Evolutionary conservation across 2,888 invertebrate species (phyloP).

Genomic region (Drosophila anomalipes): DNA sequence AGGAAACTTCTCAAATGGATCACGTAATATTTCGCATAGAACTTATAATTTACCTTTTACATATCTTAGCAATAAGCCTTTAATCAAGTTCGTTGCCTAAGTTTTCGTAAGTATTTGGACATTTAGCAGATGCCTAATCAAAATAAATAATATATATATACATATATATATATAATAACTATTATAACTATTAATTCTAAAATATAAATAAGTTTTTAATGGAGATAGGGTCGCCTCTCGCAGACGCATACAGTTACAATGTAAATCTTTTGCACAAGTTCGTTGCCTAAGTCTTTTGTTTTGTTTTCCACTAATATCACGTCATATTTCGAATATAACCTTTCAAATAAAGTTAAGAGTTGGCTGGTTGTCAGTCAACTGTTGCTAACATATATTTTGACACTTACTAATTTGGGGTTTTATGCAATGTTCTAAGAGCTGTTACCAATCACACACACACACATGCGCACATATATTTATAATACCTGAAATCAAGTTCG

Average conservation of each 20-base stretch:
- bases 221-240: background rate
- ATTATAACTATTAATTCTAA: background rate
- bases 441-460: background rate
- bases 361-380: background rate
- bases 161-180: too few relatives aligned
- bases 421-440: background rate
- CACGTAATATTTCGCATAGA: conserved; percentile 6
- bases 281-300: conserved; percentile 59
- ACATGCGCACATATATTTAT: background rate
- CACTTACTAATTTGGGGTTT: background rate
- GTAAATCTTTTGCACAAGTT: conserved; percentile 30
- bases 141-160: background rate
- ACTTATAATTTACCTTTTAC: background rate
- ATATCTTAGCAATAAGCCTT: conserved; percentile 7
- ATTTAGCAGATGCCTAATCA: background rate
- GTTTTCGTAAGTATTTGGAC: background rate
- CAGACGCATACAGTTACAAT: background rate
- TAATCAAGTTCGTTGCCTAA: conserved; percentile 6
- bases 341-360: background rate
- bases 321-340: conserved; percentile 1
- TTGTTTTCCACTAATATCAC: background rate
- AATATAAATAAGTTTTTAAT: background rate
- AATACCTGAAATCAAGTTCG: conserved; percentile 7
- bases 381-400: background rate
- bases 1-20: conserved; percentile 2